Percentiles rank a stretch among this genome's conserved stretches.
phyloP scores from a whole-genome alignment of 2,797 vertebrate genomes.

The Channallabes apus region DNA sequence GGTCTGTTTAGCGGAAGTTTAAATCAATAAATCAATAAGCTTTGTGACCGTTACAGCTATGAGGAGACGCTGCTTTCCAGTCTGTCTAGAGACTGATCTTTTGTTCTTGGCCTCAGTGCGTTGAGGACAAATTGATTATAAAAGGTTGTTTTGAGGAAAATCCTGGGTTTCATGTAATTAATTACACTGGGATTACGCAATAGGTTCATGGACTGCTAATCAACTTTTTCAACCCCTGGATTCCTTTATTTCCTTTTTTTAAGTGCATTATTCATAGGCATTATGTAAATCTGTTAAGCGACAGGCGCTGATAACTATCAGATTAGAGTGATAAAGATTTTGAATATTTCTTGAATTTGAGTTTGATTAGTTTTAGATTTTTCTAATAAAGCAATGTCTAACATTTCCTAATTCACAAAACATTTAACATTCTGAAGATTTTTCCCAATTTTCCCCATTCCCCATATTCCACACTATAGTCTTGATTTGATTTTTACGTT shows the following conservation, averaged over 20 bases:
- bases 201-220: not conserved
- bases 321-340: not conserved
- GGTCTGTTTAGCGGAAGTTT: constrained; percentile 34
- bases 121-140: constrained; percentile 14
- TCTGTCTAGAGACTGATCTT: constrained; percentile 6
- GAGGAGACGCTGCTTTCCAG: constrained; percentile 4
- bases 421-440: not conserved
- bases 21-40: constrained; percentile 49
- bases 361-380: not conserved
- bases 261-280: not conserved
- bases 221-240: not conserved
- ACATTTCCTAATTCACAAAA: not conserved
- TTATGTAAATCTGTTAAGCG: not conserved
- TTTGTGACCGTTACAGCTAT: not conserved
- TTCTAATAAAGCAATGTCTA: not conserved
- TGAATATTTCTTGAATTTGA: not conserved
- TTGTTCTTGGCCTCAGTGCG: not conserved
- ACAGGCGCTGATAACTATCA: not conserved
- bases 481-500: not conserved
- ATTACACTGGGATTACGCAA: not conserved
- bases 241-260: not conserved
- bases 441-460: not conserved
- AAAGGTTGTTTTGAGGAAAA: not conserved
- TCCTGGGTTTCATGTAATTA: not conserved
- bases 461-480: not conserved